These are phyloP conservation scores for Tridacna gigas DNA, from an alignment of 2,888 invertebrate genomes.

Conservation along the genomic window DNA sequence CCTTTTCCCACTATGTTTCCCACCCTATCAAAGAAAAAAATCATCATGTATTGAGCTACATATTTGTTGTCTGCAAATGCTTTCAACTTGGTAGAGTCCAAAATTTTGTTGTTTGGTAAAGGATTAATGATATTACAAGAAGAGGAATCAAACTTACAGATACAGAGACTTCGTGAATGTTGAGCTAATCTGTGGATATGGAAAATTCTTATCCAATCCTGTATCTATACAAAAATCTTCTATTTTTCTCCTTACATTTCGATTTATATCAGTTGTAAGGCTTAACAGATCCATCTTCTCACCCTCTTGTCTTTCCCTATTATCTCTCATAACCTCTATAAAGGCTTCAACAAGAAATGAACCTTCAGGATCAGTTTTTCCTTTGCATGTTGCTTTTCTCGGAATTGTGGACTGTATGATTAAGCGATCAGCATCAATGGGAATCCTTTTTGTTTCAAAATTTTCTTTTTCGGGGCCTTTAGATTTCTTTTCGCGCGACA, in stretches of 20 bases:
- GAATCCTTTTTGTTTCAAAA: neutral
- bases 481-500: neutral
- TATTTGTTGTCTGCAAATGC: no score
- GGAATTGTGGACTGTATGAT: constrained; percentile 11
- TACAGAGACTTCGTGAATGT: neutral
- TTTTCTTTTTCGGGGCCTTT: neutral
- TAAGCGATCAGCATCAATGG: constrained; percentile 11
- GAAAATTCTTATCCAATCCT: neutral
- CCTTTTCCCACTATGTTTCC: no score
- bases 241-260: neutral
- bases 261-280: constrained; percentile 1
- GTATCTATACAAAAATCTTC: no score
- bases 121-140: no score
- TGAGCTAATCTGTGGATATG: neutral
- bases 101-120: no score
- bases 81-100: no score
- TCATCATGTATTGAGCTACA: no score
- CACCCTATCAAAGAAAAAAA: no score
- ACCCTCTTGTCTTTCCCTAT: neutral
- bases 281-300: neutral
- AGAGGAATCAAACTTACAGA: neutral
- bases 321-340: neutral
- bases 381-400: no score
- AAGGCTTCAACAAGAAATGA: constrained; percentile 18
- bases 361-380: neutral